Base-by-base conservation (phyloP, 2,888 invertebrate species). In the Baccha elongata region DNA sequence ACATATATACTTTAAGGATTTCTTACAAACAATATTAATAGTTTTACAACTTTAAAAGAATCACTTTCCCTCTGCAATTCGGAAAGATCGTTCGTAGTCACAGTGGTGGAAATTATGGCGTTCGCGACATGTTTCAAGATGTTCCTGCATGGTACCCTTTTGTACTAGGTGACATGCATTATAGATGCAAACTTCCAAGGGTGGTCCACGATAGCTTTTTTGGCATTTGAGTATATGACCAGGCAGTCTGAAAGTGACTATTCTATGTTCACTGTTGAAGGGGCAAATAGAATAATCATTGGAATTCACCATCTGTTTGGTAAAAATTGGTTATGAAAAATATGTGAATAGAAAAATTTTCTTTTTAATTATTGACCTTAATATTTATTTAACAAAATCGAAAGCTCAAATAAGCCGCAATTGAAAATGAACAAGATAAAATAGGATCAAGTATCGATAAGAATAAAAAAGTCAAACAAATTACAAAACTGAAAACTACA, bases 151-250 rank as follows among this genome's bases (percentile, higher is more conserved):
- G 15, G 74, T 37, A 1, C 85, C 86, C 0, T 37, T 15, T 2
- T 85, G 87, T 0, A 90, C 85, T 2, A 88, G 86, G 50, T 90
- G 90, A 0, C 88, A 88, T n/a, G 90, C 90, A 83, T 90, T 90
- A 68, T 88, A 90, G 13, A 88, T 86, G 50, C 90, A 90, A 4
- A 85, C 86, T 5, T 87, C 86, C 62, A 90, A 42, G 3, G 88
- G 87, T 1, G 88, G 88, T 1, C 88, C 87, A 1, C 26, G 23
- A 19, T 88, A 88, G 65, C 80, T 86, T 37, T 84, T 86, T 23
- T 85, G 85, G 52, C 88, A 88, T 69, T 88, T 88, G 1, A 88
- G 17, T 23, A 88, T 74, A 60, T 88, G 88, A 1, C 58, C 81
- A 0, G 88, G 87, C 85, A 88, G 85, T 2, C 88, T 86, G 44